These are phyloP conservation scores for Ciconia boyciana DNA, from an alignment of 2,113 vertebrate genomes.

Conservation along the genomic window DNA sequence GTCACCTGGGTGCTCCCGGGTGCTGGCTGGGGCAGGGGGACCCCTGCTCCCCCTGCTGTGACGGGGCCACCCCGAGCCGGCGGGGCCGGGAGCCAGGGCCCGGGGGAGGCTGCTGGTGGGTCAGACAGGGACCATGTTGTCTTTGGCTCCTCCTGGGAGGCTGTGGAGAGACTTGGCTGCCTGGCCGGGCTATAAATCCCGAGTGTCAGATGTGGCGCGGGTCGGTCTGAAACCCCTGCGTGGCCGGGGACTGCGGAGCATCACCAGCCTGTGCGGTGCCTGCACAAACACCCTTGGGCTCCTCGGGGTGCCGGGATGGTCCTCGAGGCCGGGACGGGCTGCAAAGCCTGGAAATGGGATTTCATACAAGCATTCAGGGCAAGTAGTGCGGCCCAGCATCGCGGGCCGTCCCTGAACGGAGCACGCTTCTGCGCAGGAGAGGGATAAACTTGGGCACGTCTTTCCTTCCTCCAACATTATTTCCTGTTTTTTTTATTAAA, in stretches of 20 bases:
- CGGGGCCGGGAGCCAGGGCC: accelerated
- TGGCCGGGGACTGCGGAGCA: accelerated
- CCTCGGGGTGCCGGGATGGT: accelerated
- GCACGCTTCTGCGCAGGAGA: not conserved
- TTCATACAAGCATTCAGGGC: accelerated
- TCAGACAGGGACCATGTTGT: not conserved
- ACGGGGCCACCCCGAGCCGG: accelerated
- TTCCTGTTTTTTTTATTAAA: constrained; percentile 19
- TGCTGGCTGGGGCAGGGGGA: accelerated
- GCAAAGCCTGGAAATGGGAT: not conserved
- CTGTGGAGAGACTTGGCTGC: not conserved
- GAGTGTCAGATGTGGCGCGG: not conserved
- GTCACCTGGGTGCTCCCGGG: no score
- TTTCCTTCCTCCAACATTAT: not conserved
- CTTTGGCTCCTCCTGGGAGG: not conserved
- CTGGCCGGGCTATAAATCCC: not conserved
- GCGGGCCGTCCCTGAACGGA: accelerated
- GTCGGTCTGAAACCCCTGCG: not conserved
- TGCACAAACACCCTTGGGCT: accelerated
- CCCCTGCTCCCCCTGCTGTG: accelerated
- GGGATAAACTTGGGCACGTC: not conserved
- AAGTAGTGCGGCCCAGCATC: accelerated
- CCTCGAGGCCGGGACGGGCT: not conserved
- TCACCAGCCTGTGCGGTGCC: not conserved
- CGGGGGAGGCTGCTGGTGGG: not conserved